Evolutionary conservation across 1,140 invertebrate species (phyloP), one percentile per base, ranked within the genome.

Genomic region (Oreohelix idahoensis): DNA sequence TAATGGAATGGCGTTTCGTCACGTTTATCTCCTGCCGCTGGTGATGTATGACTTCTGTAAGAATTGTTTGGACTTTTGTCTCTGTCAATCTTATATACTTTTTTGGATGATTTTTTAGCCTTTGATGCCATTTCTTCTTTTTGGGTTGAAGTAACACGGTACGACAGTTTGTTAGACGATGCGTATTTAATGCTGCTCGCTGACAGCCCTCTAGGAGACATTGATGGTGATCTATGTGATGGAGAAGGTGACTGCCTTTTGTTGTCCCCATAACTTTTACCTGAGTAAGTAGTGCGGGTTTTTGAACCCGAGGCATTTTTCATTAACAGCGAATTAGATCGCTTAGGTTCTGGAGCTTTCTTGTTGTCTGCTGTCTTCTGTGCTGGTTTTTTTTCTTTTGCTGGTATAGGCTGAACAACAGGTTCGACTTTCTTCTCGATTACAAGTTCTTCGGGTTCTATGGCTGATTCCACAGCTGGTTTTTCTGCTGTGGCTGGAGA

Each of bases 171-270:
- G 45, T 51, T 76, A 17, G 42, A 76, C 11, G 39, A 17, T n/a
- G 74, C 45, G 13, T 53, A 5, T 76, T 76, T 76, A 8, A 76
- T 36, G 45, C 45, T 76, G 45, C 45, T 76, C 11, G 74, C 39
- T 4, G 39, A 35, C 38, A 76, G 29, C 0, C 51, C 32, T 35
- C 36, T 20, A 15, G 53, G 53, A 58, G 53, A 15, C 20, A 58
- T 20, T 20, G 23, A 13, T 15, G 39, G n/a, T 15, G 17, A 8
- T 17, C 26, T 51, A 1, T 11, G 23, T 51, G 29, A 1, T 49
- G 74, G 42, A 20, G 45, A 49, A 8, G 45, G 42, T 29, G 74
- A 76, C 74, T 26, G 38, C 29, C 20, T 35, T 35, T 76, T 76
- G 20, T 32, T 29, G 1, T 53, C 74, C 1, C n/a, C 15, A 20